phyloP scores from a whole-genome alignment of 2,797 vertebrate genomes.

The Aselliscus stoliczkanus region DNA sequence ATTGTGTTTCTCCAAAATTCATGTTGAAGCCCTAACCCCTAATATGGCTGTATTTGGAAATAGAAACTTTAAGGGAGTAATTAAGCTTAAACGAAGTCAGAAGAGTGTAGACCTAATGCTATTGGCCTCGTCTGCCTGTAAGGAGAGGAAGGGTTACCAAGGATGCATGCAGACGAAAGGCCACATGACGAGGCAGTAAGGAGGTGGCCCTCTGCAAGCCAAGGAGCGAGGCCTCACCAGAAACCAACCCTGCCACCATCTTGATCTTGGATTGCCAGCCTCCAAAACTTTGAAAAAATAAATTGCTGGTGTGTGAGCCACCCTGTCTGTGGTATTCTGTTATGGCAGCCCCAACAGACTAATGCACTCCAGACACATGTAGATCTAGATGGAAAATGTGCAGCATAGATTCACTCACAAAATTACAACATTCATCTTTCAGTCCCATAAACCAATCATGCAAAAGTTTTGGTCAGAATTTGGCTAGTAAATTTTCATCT shows the following conservation, averaged over 20 bases:
- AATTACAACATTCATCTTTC: not conserved
- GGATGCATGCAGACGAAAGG: not conserved
- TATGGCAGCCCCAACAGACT: not conserved
- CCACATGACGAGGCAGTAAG: not conserved
- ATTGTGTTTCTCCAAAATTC: not conserved
- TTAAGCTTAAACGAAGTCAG: not conserved
- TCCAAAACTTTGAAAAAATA: not conserved
- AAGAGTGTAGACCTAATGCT: not conserved
- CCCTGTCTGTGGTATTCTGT: not conserved
- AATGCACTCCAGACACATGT: not conserved
- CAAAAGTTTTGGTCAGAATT: not conserved
- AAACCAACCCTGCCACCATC: not conserved
- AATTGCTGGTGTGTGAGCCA: not conserved
- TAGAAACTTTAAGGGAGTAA: not conserved
- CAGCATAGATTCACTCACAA: not conserved
- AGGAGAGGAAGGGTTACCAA: not conserved
- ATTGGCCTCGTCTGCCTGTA: not conserved
- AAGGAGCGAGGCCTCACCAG: not conserved
- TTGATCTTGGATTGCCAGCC: not conserved
- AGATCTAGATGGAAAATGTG: not conserved
- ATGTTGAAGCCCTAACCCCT: not conserved
- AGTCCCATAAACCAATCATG: not conserved
- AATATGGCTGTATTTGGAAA: not conserved
- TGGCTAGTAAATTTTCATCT: not conserved
- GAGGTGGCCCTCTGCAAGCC: not conserved